Percentiles rank a stretch among this genome's conserved stretches.
These are phyloP conservation scores for Triplophysa tibetana DNA, from an alignment of 2,113 vertebrate species.

Conservation along the genomic window DNA sequence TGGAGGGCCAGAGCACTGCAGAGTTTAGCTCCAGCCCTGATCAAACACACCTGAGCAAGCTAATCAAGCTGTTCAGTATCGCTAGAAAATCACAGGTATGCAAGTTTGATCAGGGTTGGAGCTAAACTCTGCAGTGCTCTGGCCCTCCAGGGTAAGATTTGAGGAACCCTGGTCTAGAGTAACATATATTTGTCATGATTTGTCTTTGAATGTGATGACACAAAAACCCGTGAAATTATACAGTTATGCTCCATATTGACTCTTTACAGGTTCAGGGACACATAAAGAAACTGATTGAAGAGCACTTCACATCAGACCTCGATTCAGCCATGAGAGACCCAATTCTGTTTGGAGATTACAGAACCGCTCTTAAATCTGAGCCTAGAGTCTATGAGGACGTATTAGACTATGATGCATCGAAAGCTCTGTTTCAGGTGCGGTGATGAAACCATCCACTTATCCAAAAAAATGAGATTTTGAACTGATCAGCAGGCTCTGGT, in stretches of 20 bases:
- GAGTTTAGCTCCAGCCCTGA: too few relatives aligned
- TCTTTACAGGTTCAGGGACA: constrained; percentile 82
- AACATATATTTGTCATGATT: not conserved
- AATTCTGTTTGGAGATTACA: constrained; percentile 93
- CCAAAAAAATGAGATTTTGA: not conserved
- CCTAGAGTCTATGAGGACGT: constrained; percentile 90
- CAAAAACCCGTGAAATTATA: not conserved
- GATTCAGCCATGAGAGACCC: constrained; percentile 85
- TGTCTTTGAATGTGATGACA: not conserved
- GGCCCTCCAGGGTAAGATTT: too few relatives aligned
- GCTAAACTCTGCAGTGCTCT: too few relatives aligned
- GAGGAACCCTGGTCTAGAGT: too few relatives aligned
- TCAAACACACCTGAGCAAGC: too few relatives aligned
- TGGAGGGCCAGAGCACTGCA: too few relatives aligned
- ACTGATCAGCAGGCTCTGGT: not conserved
- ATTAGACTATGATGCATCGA: constrained; percentile 87
- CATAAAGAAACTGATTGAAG: constrained; percentile 75
- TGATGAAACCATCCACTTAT: not conserved
- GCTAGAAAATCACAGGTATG: too few relatives aligned
- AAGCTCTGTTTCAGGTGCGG: constrained; percentile 88
- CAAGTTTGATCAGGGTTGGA: too few relatives aligned
- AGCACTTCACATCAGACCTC: constrained; percentile 76
- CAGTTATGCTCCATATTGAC: not conserved
- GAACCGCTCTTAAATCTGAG: constrained; percentile 82
- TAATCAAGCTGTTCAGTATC: too few relatives aligned